Evolutionary conservation across 2,113 vertebrate species (phyloP).

Genomic region (Cathartes aura): DNA sequence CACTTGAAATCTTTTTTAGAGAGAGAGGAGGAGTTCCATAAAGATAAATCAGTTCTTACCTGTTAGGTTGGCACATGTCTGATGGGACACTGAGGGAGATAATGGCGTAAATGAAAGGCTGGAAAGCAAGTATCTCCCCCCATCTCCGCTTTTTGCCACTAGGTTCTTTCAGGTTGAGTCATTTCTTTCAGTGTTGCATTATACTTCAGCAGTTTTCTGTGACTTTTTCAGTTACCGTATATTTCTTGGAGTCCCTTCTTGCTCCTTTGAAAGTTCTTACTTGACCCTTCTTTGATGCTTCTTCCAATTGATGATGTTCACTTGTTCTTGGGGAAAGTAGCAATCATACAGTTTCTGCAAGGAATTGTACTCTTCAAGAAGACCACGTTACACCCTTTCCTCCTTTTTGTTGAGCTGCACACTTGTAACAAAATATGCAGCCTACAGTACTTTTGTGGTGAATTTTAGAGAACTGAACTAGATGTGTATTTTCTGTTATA

Average conservation of each 20-base stretch:
- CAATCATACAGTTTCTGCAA: neutral
- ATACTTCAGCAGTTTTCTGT: neutral
- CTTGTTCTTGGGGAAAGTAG: neutral
- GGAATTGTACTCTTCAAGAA: neutral
- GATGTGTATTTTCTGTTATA: neutral
- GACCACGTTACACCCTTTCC: neutral
- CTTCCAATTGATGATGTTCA: neutral
- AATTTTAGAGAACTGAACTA: neutral
- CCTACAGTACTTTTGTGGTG: neutral
- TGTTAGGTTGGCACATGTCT: neutral
- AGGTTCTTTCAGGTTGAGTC: neutral
- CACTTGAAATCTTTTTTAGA: neutral
- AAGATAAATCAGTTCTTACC: neutral
- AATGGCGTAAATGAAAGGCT: neutral
- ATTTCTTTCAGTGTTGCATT: neutral
- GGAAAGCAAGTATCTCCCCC: rapidly evolving
- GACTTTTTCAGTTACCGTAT: neutral
- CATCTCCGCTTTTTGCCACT: neutral
- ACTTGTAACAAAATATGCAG: neutral
- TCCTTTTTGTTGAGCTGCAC: neutral
- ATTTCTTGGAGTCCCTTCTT: neutral
- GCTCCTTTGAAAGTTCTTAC: neutral
- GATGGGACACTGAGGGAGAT: neutral
- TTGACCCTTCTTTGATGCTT: neutral
- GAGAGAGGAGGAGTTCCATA: neutral